phyloP scores from a whole-genome alignment of 1,140 invertebrate genomes.

The Hypothenemus hampei region DNA sequence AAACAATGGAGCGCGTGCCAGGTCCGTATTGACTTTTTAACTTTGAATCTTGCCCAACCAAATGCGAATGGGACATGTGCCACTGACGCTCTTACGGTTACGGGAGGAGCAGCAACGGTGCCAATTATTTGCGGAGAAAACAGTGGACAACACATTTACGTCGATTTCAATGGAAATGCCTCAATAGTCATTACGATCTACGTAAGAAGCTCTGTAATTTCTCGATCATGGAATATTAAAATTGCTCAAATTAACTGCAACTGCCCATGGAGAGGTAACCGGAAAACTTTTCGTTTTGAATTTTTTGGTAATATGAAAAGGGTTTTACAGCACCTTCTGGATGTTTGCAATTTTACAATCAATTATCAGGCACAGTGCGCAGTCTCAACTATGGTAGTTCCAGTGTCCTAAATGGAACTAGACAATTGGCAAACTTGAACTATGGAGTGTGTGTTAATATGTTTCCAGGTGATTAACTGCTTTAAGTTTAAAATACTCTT shows the following conservation, averaged over 20 bases:
- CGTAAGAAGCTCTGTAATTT: conserved; percentile 53
- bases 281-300: too few relatives aligned
- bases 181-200: conserved; percentile 66
- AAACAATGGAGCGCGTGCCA: conserved; percentile 69
- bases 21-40: conserved; percentile 72
- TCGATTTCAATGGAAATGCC: conserved; percentile 65
- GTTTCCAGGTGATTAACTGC: conserved; percentile 47
- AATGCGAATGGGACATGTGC: conserved; percentile 65
- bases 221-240: conserved; percentile 71
- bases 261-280: conserved; percentile 56
- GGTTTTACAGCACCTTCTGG: conserved; percentile 48
- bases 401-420: conserved; percentile 50
- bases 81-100: conserved; percentile 64
- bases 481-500: too few relatives aligned
- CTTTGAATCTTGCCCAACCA: conserved; percentile 67
- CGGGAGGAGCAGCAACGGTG: conserved; percentile 58
- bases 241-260: conserved; percentile 69
- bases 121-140: conserved; percentile 79
- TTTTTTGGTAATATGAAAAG: neutral
- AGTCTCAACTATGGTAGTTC: conserved; percentile 72
- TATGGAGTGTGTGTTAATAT: conserved; percentile 72
- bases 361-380: conserved; percentile 58
- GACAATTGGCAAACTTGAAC: conserved; percentile 66
- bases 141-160: conserved; percentile 73
- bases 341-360: conserved; percentile 73